Evolutionary conservation across 2,888 invertebrate species (phyloP).

Genomic region (Biston betularia): DNA sequence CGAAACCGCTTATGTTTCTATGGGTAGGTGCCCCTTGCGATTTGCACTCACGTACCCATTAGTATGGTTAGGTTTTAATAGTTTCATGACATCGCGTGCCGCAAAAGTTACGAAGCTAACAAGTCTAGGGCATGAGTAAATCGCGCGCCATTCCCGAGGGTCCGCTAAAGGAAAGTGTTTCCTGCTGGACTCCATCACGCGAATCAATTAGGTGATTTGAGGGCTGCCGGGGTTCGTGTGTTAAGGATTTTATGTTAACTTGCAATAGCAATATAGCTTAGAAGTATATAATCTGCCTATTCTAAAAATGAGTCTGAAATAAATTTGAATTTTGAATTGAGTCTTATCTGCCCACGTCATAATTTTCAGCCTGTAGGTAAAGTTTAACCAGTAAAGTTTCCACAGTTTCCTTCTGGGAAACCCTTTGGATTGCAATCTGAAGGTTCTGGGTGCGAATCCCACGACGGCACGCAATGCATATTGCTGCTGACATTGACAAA

Average conservation of each 20-base stretch:
- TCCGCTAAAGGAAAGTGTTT: constrained; percentile 45
- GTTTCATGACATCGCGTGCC: constrained; percentile 54
- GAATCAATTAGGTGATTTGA: constrained; percentile 74
- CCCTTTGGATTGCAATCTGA: no score
- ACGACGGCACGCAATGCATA: no score
- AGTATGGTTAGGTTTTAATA: neutral
- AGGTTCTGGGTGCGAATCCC: no score
- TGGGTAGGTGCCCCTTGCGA: no score
- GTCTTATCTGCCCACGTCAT: no score
- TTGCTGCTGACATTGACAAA: no score
- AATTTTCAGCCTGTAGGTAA: no score
- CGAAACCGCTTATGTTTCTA: no score
- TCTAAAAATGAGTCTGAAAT: neutral
- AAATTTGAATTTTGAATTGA: no score
- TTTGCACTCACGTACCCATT: no score
- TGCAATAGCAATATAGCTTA: neutral
- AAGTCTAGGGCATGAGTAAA: constrained; percentile 55
- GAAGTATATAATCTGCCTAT: neutral
- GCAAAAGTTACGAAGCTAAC: constrained; percentile 59
- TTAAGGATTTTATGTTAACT: constrained; percentile 12
- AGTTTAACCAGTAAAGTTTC: no score
- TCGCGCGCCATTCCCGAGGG: constrained; percentile 59
- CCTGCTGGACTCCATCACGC: constrained; percentile 58
- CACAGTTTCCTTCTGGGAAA: no score
- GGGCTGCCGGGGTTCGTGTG: constrained; percentile 55